Evolutionary conservation across 2,113 vertebrate genomes (phyloP).

Genomic region (Prionailurus bengalensis): DNA sequence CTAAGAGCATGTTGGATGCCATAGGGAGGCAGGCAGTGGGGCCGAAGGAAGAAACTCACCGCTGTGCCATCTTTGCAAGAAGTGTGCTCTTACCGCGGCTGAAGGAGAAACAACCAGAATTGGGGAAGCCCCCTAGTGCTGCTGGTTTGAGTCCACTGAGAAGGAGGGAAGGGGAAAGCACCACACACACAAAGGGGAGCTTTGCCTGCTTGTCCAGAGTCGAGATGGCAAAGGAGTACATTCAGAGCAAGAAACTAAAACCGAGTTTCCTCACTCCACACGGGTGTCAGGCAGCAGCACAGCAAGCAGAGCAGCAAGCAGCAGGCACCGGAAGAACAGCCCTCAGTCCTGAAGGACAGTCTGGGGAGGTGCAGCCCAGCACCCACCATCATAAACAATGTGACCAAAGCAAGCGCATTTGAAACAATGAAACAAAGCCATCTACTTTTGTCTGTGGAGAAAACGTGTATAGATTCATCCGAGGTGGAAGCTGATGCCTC

Average conservation of each 20-base stretch:
- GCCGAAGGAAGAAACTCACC: not conserved
- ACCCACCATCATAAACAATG: rapidly evolving
- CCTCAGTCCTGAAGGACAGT: not conserved
- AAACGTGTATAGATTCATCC: not conserved
- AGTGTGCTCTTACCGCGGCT: not conserved
- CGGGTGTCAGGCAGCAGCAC: not conserved
- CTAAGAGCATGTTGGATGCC: not conserved
- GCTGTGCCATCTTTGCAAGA: not conserved
- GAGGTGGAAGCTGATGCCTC: not conserved
- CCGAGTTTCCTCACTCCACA: not conserved
- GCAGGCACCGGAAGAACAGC: not conserved
- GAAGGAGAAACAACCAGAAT: rapidly evolving
- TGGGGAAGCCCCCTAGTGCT: rapidly evolving
- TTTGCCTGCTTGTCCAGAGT: not conserved
- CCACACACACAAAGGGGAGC: not conserved
- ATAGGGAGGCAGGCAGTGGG: not conserved
- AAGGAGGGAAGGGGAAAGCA: not conserved
- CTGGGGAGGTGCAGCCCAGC: not conserved
- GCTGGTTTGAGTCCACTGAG: not conserved
- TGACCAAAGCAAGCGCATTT: not conserved
- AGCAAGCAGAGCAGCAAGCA: too few relatives aligned
- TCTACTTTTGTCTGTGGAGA: not conserved
- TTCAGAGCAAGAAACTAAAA: not conserved
- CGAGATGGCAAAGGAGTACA: not conserved
- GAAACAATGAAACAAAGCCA: not conserved